Evolutionary conservation across 1,140 invertebrate species (phyloP), one percentile per base, ranked within the genome.

Genomic region (Drosophila ercepeae): DNA sequence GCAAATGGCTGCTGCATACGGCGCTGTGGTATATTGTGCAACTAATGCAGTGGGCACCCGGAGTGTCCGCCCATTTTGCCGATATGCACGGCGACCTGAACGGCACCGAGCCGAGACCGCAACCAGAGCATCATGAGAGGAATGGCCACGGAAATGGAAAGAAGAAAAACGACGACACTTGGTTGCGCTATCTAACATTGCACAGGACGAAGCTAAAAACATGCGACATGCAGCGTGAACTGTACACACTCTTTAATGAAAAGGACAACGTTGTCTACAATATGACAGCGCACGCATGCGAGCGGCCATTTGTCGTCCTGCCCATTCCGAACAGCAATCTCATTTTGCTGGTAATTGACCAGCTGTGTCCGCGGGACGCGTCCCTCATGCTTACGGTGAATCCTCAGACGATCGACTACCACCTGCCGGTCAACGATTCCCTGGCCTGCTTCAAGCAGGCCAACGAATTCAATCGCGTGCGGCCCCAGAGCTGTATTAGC

Each of bases 321-420:
- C 93, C 94, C 29, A 95, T 98, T 29, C 94, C 95, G 29, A 93
- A 94, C 41, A 98, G 96, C 41, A 98, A 98, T 89, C 93, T 98
- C 92, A 92, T 98, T 3, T 92, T 98, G 53, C 91, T 98, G 1
- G 96, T 97, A 1, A 94, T 97, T 2, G 95, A 97, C 78, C 94
- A 93, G 9, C 81, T 93, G 6, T 96, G 95, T 78, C 92, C 92
- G 57, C 88, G 91, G 0, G 92, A 92, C 61, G 64, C 0, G 34
- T 29, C 29, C 63, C 79, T 48, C 19, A 69, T 50, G 8, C 81
- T 94, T n/a, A 93, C 92, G 1, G 91, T 95, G 7, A 93, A 93
- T n/a, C 93, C 95, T 0, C 93, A 92, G 7, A 93, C 94, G 59
- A 93, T 96, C 18, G 74, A 92, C 27, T 94, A 95, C 78, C 70